Conservation (phyloP, 1,140 invertebrate genomes). For the Episyrphus balteatus region DNA sequence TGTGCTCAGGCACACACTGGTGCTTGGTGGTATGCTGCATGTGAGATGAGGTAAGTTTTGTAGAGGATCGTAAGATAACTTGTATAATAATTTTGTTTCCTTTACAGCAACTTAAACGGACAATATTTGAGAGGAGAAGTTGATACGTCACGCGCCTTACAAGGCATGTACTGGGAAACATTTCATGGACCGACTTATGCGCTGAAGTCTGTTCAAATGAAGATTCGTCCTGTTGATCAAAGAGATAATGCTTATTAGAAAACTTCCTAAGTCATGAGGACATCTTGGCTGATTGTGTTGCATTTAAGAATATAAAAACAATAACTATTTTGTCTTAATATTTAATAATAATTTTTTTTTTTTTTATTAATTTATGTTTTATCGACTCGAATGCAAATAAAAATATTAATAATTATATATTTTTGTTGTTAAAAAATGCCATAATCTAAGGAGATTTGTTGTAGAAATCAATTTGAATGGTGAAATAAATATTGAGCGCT, state of each 20-base stretch:
- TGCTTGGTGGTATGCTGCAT: slow-evolving; percentile 52
- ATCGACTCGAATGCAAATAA: no score
- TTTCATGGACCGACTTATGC: slow-evolving; percentile 44
- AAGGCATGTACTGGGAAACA: slow-evolving; percentile 48
- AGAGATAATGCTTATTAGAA: background rate
- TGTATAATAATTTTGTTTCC: background rate
- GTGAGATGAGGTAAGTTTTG: slow-evolving; percentile 15
- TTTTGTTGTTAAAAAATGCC: no score
- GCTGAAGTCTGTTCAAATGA: slow-evolving; percentile 39
- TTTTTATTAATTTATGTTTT: no score
- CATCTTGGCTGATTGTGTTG: no score
- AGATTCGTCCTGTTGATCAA: slow-evolving; percentile 37
- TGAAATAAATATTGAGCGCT: no score
- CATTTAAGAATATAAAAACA: no score
- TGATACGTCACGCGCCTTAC: slow-evolving; percentile 28
- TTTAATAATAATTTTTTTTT: no score
- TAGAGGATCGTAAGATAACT: background rate
- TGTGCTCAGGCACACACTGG: slow-evolving; percentile 53
- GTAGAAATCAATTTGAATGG: no score
- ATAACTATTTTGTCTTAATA: no score
- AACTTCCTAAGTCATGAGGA: no score
- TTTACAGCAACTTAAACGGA: slow-evolving; percentile 42
- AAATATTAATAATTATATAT: no score
- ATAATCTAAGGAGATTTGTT: no score
- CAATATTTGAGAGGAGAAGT: slow-evolving; percentile 43